These are phyloP conservation scores for Scomberomorus guttatus DNA, from an alignment of 2,797 vertebrate genomes.

Conservation along the genomic window DNA sequence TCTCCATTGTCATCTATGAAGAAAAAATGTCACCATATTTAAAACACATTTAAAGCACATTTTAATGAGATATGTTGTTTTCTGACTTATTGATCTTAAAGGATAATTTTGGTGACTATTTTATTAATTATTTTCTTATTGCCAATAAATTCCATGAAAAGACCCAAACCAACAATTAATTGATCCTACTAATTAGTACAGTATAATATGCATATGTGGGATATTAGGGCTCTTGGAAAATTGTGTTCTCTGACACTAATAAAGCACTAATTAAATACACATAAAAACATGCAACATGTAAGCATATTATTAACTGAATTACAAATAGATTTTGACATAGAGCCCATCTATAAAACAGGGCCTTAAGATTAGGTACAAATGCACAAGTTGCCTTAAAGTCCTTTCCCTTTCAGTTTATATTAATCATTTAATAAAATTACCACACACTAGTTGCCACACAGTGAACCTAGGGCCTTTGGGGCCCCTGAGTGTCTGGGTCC, in stretches of 20 bases:
- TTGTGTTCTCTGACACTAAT: background rate
- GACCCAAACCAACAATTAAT: background rate
- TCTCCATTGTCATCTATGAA: slow-evolving; percentile 91
- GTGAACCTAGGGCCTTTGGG: background rate
- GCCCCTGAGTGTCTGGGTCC: background rate
- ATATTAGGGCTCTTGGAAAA: background rate
- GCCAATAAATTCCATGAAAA: background rate
- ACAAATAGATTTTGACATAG: too few species aligned
- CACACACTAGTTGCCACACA: background rate
- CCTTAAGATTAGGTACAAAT: background rate
- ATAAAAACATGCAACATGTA: too few species aligned
- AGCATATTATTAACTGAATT: too few species aligned
- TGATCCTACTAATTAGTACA: background rate
- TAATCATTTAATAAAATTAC: background rate
- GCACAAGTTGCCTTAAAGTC: background rate
- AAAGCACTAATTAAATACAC: too few species aligned
- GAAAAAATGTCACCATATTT: slow-evolving; percentile 22
- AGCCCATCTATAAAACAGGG: background rate
- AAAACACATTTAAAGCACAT: background rate
- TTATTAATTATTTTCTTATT: background rate
- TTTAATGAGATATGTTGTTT: background rate
- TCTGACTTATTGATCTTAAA: background rate
- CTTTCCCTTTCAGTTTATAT: background rate
- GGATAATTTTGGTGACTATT: background rate
- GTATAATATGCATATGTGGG: background rate